Conservation (phyloP, 2,113 vertebrate genomes). For the Ochotona princeps region DNA sequence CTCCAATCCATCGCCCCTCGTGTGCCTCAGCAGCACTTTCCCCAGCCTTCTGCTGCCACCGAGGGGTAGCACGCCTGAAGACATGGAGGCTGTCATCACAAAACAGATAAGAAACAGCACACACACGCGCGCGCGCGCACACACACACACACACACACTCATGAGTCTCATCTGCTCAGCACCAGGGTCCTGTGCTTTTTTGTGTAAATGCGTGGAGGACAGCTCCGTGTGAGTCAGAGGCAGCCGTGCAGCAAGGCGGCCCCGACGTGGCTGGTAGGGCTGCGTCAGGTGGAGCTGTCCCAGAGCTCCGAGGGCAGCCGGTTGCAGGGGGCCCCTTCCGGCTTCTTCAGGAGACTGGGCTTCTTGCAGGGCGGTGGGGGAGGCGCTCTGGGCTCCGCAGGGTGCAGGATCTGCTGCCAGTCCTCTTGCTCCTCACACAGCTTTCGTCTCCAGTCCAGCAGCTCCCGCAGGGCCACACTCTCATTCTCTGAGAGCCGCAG, state of each 20-base stretch:
- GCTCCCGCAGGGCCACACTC: constrained; percentile 89
- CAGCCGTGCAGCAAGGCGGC: constrained; percentile 51
- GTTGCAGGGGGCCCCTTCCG: constrained; percentile 82
- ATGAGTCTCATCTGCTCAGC: not conserved
- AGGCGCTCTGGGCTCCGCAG: constrained; percentile 84
- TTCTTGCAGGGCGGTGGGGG: constrained; percentile 90
- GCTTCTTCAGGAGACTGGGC: constrained; percentile 88
- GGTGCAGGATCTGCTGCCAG: constrained; percentile 86
- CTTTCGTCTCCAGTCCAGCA: constrained; percentile 91
- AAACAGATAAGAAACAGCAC: constrained; percentile 23
- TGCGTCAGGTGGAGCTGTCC: constrained; percentile 81
- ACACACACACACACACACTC: not conserved
- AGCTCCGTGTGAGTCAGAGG: constrained; percentile 38
- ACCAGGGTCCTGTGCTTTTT: constrained; percentile 74
- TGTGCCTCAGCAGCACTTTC: not conserved
- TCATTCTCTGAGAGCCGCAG: constrained; percentile 90
- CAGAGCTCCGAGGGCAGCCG: constrained; percentile 84
- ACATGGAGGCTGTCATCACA: not conserved
- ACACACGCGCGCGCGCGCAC: not conserved
- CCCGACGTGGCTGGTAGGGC: not conserved
- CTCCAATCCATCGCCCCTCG: not conserved
- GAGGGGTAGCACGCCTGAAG: not conserved
- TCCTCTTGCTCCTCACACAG: constrained; percentile 90
- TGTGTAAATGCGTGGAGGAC: constrained; percentile 39
- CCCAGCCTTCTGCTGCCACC: not conserved